phyloP scores from a whole-genome alignment of 2,888 invertebrate species.

The Acronicta leporina region DNA sequence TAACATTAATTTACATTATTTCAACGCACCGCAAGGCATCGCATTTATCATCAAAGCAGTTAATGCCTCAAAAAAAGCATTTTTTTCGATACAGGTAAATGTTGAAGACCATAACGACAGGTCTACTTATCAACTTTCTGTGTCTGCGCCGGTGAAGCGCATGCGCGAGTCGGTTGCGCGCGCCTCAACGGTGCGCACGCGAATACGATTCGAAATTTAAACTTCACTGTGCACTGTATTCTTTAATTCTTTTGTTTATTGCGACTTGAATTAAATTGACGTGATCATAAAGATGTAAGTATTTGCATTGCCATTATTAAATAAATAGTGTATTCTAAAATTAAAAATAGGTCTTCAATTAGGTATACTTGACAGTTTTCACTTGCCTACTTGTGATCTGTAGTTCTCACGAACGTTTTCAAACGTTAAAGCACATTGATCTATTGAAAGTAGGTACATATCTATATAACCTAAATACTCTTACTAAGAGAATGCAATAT shows the following conservation, averaged over 20 bases:
- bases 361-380: constrained; percentile 17
- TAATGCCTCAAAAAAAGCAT: constrained; percentile 28
- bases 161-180: constrained; percentile 67
- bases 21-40: constrained; percentile 19
- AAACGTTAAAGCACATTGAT: background rate
- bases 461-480: background rate
- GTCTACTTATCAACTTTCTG: constrained; percentile 52
- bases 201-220: constrained; percentile 34
- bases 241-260: constrained; percentile 37
- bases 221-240: constrained; percentile 48
- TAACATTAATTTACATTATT: background rate
- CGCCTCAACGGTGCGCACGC: constrained; percentile 73
- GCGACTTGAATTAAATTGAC: constrained; percentile 38
- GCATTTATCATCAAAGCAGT: constrained; percentile 27
- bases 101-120: constrained; percentile 44
- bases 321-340: background rate
- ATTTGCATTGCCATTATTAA: constrained; percentile 8
- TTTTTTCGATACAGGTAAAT: constrained; percentile 40
- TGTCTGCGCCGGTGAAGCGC: constrained; percentile 34
- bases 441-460: too few relatives aligned
- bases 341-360: background rate
- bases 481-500: too few relatives aligned
- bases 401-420: constrained; percentile 11
- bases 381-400: constrained; percentile 6
- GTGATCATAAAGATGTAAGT: constrained; percentile 50